These are phyloP conservation scores for Ligdia adustata DNA, from an alignment of 2,888 invertebrate species.

Conservation along the genomic window DNA sequence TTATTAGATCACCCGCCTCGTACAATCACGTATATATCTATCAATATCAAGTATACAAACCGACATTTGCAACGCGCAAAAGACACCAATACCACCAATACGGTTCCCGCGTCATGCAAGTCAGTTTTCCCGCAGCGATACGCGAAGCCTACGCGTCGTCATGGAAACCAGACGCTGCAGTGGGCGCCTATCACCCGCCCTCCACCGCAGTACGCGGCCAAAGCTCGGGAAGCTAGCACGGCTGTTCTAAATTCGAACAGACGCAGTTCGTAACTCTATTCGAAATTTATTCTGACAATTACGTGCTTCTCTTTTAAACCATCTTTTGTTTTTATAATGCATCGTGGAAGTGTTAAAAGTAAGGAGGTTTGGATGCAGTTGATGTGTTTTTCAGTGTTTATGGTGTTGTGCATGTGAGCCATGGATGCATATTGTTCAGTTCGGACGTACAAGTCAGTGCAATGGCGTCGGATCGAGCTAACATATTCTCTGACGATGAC, in stretches of 20 bases:
- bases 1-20: too few relatives aligned
- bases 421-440: slow-evolving; percentile 61
- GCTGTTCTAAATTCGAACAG: slow-evolving; percentile 27
- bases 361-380: slow-evolving; percentile 73
- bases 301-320: slow-evolving; percentile 8
- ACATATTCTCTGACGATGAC: slow-evolving; percentile 75
- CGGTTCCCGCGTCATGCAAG: slow-evolving; percentile 48
- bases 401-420: slow-evolving; percentile 65
- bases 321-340: slow-evolving; percentile 17
- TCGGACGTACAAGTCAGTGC: slow-evolving; percentile 55
- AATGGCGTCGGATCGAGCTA: slow-evolving; percentile 75
- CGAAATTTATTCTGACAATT: slow-evolving; percentile 16
- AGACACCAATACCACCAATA: slow-evolving; percentile 34
- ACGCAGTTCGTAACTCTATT: slow-evolving; percentile 34
- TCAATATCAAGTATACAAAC: neutral
- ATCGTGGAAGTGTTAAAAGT: slow-evolving; percentile 16
- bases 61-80: slow-evolving; percentile 22
- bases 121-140: slow-evolving; percentile 49
- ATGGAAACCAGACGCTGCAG: slow-evolving; percentile 79
- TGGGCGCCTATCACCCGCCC: slow-evolving; percentile 69
- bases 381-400: slow-evolving; percentile 60
- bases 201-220: slow-evolving; percentile 72
- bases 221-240: slow-evolving; percentile 50
- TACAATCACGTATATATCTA: too few relatives aligned
- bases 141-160: slow-evolving; percentile 61